Evolutionary conservation across 2,888 invertebrate genomes (phyloP).

Genomic region (Alcis repandata): DNA sequence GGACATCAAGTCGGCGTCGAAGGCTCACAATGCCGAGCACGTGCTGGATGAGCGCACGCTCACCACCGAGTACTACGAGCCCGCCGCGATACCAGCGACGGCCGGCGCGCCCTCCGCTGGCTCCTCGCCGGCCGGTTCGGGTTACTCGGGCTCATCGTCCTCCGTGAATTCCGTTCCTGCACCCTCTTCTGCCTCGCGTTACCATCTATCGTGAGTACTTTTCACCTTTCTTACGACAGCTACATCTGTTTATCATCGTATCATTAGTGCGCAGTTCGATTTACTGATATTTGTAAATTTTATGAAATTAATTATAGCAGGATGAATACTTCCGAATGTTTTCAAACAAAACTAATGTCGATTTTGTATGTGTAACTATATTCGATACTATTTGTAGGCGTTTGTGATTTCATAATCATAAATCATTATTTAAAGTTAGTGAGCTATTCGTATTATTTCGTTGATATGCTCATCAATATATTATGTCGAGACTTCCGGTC

Average conservation of each 20-base stretch:
- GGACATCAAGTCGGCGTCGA: conserved; percentile 98
- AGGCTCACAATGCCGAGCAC: conserved; percentile 96
- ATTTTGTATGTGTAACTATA: too few relatives aligned
- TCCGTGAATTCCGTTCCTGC: conserved; percentile 84
- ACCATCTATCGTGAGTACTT: conserved; percentile 81
- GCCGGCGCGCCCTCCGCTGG: conserved; percentile 85
- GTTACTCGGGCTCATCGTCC: conserved; percentile 88
- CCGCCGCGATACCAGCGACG: conserved; percentile 90
- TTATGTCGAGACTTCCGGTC: too few relatives aligned
- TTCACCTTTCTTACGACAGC: conserved; percentile 2
- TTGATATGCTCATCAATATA: too few relatives aligned
- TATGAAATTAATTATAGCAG: neutral
- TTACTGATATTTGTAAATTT: neutral
- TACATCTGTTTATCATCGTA: conserved; percentile 40
- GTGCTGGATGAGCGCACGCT: conserved; percentile 94
- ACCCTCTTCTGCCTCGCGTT: conserved; percentile 76
- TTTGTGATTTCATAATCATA: too few relatives aligned
- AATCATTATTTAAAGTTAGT: too few relatives aligned
- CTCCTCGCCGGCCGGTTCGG: conserved; percentile 85
- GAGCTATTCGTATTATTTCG: too few relatives aligned
- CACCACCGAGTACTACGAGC: conserved; percentile 97
- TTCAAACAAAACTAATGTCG: too few relatives aligned
- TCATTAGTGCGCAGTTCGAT: conserved; percentile 21
- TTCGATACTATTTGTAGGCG: too few relatives aligned
- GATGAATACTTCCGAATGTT: neutral